Percentiles rank a stretch among this genome's conserved stretches.
Conservation (phyloP, 2,113 vertebrate genomes). For the Crypturellus undulatus region DNA sequence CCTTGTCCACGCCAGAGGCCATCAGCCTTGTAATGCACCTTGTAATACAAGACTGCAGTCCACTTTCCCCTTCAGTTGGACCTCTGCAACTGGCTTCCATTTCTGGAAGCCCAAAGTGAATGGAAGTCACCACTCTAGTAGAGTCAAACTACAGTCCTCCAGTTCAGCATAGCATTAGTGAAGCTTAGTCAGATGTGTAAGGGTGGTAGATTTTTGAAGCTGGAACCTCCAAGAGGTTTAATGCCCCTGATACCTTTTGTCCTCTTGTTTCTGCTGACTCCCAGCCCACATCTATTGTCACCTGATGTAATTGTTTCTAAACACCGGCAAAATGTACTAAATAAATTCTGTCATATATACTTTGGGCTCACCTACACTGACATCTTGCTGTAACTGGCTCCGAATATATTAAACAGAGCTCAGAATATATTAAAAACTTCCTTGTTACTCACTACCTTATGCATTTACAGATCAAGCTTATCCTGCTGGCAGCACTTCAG, state of each 20-base stretch:
- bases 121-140: not conserved
- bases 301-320: not conserved
- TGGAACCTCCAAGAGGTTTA: not conserved
- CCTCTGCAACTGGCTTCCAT: not conserved
- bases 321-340: not conserved
- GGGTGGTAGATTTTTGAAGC: not conserved
- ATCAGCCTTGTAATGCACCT: rapidly evolving
- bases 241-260: not conserved
- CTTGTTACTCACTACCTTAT: not conserved
- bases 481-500: rapidly evolving
- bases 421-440: not conserved
- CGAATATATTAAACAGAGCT: not conserved
- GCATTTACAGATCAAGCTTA: not conserved
- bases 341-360: not conserved
- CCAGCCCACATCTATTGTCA: not conserved
- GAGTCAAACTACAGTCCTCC: not conserved
- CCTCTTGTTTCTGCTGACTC: not conserved
- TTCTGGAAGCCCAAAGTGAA: not conserved
- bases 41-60: not conserved
- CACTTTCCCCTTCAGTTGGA: not conserved
- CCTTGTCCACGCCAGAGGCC: not conserved
- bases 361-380: not conserved
- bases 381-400: not conserved
- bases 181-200: not conserved
- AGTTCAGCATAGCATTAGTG: not conserved